Conservation (phyloP, 2,113 vertebrate species). For the Tichodroma muraria region DNA sequence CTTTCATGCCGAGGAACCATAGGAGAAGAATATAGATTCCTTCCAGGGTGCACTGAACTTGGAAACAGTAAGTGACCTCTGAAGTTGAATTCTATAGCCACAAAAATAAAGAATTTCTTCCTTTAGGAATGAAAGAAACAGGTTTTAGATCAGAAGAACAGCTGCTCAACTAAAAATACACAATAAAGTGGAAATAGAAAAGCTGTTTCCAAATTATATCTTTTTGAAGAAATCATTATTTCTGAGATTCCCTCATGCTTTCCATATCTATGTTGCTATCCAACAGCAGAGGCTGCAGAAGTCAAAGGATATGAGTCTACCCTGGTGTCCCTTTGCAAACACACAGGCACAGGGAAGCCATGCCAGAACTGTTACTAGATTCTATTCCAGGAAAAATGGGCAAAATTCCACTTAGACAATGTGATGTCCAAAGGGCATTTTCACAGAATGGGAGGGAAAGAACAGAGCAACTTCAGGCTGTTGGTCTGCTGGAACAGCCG, state of each 20-base stretch:
- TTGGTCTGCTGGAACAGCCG: neutral
- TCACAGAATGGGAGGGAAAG: neutral
- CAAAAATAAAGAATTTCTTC: neutral
- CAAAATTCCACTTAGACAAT: neutral
- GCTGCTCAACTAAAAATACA: constrained; percentile 52
- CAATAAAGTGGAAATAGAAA: constrained; percentile 40
- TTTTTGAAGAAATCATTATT: constrained; percentile 19
- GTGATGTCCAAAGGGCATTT: neutral
- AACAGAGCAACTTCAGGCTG: neutral
- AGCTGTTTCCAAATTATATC: constrained; percentile 16
- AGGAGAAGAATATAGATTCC: constrained; percentile 64
- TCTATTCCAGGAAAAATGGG: neutral
- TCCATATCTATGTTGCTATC: neutral
- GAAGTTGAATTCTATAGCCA: constrained; percentile 29
- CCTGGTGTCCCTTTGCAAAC: neutral
- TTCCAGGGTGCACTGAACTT: constrained; percentile 46
- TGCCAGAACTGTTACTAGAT: neutral
- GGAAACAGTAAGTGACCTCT: constrained; percentile 56
- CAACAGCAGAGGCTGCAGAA: neutral
- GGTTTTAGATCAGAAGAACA: constrained; percentile 35
- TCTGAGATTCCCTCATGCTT: neutral
- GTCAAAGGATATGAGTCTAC: neutral
- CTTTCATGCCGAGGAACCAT: constrained; percentile 58
- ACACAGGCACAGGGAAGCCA: neutral
- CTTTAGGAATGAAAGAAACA: neutral